Evolutionary conservation across 2,797 vertebrate species (phyloP), one percentile per base, ranked within the genome.

Genomic region (Urocyon cinereoargenteus): DNA sequence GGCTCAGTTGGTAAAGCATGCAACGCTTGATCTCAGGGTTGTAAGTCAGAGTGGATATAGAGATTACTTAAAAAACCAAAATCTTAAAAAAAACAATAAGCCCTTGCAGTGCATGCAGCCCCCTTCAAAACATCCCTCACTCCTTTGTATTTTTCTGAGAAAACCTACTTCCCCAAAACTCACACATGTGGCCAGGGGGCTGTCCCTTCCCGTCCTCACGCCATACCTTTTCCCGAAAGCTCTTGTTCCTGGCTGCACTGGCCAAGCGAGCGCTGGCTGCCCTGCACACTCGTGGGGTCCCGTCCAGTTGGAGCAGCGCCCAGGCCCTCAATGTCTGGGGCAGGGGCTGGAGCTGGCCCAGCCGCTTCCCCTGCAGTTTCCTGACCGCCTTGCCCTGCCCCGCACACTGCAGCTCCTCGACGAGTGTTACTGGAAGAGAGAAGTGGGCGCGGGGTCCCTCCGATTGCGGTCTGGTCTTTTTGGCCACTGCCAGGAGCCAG

Each of bases 291-390:
- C 99, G 99, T 49, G 99, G 99, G 98, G 99, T 99, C 88, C 99
- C 98, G 1, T 99, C 99, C 0, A 99, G 98, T 98, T 99, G 99
- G 92, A 99, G 98, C n/a, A 98, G 94, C 0, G 99, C 99, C 5
- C 99, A 98, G 2, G 99, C 98, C 62, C 97, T 98, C 61, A 99
- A 97, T 0, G 99, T 99, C 97, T 98, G 97, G 0, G 99, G 98
- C 28, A 99, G 99, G 3, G 99, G 99, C 92, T 99, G 99, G 64
- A 99, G 99, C 98, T 98, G 99, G 3, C 97, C 68, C 61, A 99
- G 97, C 83, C 97, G 86, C 95, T 99, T 99, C 40, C 99, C 99
- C 86, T 98, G 99, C 96, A 99, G 96, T 90, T 99, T 99, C 94
- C 99, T 99, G 34, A 99, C 97, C 2, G 99, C 98, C 96, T 97